Conservation (phyloP, 2,113 vertebrate species). For the Neodontobutis hainanensis region DNA sequence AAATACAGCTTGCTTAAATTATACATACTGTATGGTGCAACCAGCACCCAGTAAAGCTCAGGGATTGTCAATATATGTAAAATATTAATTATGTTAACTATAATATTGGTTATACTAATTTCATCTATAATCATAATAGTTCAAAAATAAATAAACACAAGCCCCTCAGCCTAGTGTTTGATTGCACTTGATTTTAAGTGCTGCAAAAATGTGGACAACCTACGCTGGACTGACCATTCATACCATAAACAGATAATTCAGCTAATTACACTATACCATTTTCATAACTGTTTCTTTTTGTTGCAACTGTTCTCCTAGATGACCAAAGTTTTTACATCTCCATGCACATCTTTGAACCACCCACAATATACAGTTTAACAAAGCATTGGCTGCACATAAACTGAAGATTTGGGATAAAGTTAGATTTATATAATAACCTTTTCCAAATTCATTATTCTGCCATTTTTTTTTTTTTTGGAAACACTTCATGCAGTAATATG, state of each 20-base stretch:
- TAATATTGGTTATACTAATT: constrained; percentile 13
- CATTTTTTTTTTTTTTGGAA: constrained; percentile 41
- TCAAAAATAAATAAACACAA: not conserved
- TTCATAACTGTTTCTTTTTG: no score
- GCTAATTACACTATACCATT: not conserved
- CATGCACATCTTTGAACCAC: no score
- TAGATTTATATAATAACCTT: no score
- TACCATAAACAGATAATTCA: constrained; percentile 4
- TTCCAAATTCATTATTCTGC: not conserved
- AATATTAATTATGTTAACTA: constrained; percentile 9
- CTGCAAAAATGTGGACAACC: constrained; percentile 78
- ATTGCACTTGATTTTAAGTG: constrained; percentile 29
- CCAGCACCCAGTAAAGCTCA: constrained; percentile 39
- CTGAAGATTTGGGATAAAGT: no score
- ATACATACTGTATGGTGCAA: constrained; percentile 19
- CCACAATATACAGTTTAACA: not conserved
- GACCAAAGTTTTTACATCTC: no score
- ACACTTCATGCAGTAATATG: constrained; percentile 86
- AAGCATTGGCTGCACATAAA: constrained; percentile 1
- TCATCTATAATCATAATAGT: not conserved
- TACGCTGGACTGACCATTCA: constrained; percentile 80
- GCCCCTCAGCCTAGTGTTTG: constrained; percentile 61
- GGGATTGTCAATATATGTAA: constrained; percentile 51
- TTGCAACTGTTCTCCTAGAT: no score
- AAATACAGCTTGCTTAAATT: constrained; percentile 13